Conservation (phyloP, 2,888 invertebrate species). For the Balanococcus diminutus region DNA sequence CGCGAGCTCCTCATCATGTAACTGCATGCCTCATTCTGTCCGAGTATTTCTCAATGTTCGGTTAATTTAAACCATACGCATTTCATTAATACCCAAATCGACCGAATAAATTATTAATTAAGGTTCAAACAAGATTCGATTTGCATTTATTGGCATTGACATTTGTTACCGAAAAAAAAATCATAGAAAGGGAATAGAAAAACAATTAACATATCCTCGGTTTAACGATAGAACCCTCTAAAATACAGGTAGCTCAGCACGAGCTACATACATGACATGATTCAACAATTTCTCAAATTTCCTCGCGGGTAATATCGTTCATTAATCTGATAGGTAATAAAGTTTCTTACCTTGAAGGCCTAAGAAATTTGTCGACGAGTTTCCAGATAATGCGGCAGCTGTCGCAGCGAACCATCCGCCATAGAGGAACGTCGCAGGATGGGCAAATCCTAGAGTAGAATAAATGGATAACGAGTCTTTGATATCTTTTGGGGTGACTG, state of each 20-base stretch:
- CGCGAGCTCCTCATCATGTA: neutral
- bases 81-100: neutral
- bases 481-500: constrained; percentile 19
- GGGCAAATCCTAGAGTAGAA: constrained; percentile 51
- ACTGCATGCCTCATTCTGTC: neutral
- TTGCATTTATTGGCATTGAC: constrained; percentile 18
- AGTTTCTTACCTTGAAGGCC: constrained; percentile 68
- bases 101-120: neutral
- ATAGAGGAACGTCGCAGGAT: constrained; percentile 59
- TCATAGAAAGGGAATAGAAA: neutral
- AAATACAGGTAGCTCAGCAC: neutral
- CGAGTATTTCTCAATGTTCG: neutral
- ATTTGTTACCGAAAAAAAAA: neutral
- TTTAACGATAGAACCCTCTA: neutral
- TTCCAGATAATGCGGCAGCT: constrained; percentile 57
- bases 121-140: neutral
- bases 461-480: constrained; percentile 45
- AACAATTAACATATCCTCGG: neutral
- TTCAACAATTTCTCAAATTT: neutral
- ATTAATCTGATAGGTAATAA: neutral
- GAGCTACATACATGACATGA: neutral
- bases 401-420: constrained; percentile 60
- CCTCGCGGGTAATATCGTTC: neutral
- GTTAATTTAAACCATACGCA: neutral
- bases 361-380: constrained; percentile 65